A percentile compares a stretch with the other conserved stretches of the same genome.
Evolutionary conservation across 2,797 vertebrate genomes (phyloP).

Genomic region (Pipistrellus pygmaeus): DNA sequence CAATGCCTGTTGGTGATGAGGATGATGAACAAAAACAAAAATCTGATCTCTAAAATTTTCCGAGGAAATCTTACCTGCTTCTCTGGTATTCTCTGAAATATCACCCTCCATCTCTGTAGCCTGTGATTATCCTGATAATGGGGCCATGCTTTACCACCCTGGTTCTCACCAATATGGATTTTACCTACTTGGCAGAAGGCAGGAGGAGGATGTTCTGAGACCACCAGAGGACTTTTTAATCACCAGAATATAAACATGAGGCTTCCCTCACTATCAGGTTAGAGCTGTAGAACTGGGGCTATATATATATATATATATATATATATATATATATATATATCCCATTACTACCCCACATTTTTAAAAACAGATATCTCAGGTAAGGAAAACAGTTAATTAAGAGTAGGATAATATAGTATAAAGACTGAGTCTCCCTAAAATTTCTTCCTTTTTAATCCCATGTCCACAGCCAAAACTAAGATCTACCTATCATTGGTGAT

Average conservation of each 20-base stretch:
- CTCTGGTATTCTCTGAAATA: too few species aligned
- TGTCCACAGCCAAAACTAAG: neutral
- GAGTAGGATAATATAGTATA: accelerated
- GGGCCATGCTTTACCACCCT: neutral
- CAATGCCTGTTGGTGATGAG: neutral
- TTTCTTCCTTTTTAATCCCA: neutral
- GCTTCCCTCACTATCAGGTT: neutral
- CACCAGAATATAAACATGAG: neutral
- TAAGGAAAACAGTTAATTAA: neutral
- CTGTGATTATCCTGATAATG: neutral
- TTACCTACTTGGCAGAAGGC: neutral
- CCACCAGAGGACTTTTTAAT: neutral
- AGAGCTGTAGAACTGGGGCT: neutral
- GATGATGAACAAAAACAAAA: neutral
- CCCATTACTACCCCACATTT: neutral
- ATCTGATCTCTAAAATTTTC: neutral
- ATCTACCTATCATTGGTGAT: accelerated
- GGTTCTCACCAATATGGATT: neutral
- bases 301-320: neutral
- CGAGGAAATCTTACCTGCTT: neutral
- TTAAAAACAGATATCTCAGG: neutral
- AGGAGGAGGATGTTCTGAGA: neutral
- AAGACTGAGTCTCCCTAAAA: neutral
- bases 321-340: neutral
- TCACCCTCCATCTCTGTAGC: neutral